Evolutionary conservation across 2,797 vertebrate genomes (phyloP), one percentile per base, ranked within the genome.

Genomic region (Adrianichthys oophorus): DNA sequence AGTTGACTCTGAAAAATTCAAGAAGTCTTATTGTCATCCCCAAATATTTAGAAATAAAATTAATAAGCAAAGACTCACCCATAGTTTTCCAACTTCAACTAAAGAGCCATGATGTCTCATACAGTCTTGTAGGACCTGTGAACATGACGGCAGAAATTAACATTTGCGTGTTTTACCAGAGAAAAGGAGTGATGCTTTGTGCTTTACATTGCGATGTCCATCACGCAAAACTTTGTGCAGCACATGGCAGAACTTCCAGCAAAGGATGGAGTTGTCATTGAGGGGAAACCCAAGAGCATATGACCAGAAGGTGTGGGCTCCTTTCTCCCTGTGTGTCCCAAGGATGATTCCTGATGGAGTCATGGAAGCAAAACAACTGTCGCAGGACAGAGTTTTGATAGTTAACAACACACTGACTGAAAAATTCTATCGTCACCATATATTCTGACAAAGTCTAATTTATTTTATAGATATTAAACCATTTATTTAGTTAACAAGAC

Each of bases 201-300:
- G 44, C 1, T 95, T 94, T 92, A 98, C 97, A 0, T 99, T 98
- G 47, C 87, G 92, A 82, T 99, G 98, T 7, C 98, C 98, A 0
- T 99, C 98, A 0, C 97, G 91, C 46, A 99, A 91, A 42, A 99
- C 86, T 86, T 99, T 99, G 91, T 99, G 98, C 18, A 99, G 85
- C 3, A 99, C 96, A 0, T 98, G 95, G 86, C 95, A 99, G 90
- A 99, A 98, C 87, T 99, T 99, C 98, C 98, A 99, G 90, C 95
- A 95, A 80, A 99, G 93, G 86, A 99, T 94, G 80, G 98, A 90
- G 48, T 92, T 99, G 91, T 92, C 93, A 71, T 94, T 84, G 61
- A 98, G 85, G 0, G 97, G 95, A 58, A 99, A 92, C 17, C 97
- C 96, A 1, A 97, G 92, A 52, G 96, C 94, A 0, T 98, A 98